phyloP scores from a whole-genome alignment of 2,888 invertebrate genomes.

The Parnassius glacialis region DNA sequence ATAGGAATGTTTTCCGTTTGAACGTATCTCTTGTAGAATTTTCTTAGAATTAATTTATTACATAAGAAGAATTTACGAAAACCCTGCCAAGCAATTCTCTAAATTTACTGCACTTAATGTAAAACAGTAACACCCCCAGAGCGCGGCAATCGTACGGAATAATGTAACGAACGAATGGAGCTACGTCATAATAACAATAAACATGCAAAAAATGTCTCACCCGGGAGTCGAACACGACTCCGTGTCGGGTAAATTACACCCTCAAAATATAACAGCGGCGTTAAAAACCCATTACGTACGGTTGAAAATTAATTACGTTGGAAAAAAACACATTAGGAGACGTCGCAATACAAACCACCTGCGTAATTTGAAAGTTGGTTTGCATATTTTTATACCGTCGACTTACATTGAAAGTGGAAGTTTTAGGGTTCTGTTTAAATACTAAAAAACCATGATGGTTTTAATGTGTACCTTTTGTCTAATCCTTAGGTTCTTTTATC shows the following conservation, averaged over 20 bases:
- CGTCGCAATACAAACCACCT: constrained; percentile 32
- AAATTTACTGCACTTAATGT: constrained; percentile 19
- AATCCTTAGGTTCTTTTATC: no score
- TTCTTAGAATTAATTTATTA: not conserved
- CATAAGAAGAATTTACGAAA: constrained; percentile 15
- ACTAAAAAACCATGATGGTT: not conserved
- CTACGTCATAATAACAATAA: constrained; percentile 25
- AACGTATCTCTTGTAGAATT: not conserved
- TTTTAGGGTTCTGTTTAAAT: constrained; percentile 10
- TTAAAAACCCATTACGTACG: constrained; percentile 38
- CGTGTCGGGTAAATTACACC: constrained; percentile 17
- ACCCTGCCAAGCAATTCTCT: constrained; percentile 11
- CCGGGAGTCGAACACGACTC: constrained; percentile 29
- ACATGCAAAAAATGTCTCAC: constrained; percentile 27
- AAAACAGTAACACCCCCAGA: constrained; percentile 17
- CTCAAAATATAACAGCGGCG: constrained; percentile 29
- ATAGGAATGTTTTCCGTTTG: not conserved
- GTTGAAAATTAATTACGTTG: constrained; percentile 38
- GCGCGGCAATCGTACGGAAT: constrained; percentile 17
- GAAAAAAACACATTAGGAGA: constrained; percentile 34
- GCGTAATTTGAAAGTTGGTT: constrained; percentile 37
- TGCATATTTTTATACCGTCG: constrained; percentile 31
- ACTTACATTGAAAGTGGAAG: constrained; percentile 8
- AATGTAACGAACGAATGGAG: constrained; percentile 6
- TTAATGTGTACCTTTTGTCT: no score